Percentiles rank a stretch among this genome's conserved stretches.
Evolutionary conservation across 2,888 invertebrate genomes (phyloP).

Genomic region (Lasioglossum lativentre): DNA sequence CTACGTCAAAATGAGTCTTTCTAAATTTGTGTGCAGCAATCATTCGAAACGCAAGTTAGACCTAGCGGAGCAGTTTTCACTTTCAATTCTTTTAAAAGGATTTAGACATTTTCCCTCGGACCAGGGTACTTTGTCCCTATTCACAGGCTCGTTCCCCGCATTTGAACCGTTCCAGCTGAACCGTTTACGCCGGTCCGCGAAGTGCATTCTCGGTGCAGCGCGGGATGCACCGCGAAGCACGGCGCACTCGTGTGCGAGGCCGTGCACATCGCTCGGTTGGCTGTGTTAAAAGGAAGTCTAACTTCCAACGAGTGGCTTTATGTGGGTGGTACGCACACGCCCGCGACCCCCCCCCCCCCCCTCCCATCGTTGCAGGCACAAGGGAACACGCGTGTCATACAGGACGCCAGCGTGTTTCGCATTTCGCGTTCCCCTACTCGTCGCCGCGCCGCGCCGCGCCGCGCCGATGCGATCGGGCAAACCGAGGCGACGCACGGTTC

Average conservation of each 20-base stretch:
- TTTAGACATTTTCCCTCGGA: constrained; percentile 16
- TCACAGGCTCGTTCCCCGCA: constrained; percentile 21
- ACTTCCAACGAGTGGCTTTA: constrained; percentile 64
- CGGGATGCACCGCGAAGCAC: constrained; percentile 60
- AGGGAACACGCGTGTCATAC: constrained; percentile 52
- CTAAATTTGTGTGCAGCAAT: not conserved
- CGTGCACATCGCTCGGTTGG: constrained; percentile 55
- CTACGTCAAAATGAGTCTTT: not conserved
- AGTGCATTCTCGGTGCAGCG: constrained; percentile 60
- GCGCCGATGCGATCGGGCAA: constrained; percentile 27
- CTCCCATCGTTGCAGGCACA: constrained; percentile 16
- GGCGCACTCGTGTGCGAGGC: constrained; percentile 58
- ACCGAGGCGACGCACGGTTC: constrained; percentile 44
- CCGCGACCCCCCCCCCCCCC: not conserved
- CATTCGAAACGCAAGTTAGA: not conserved
- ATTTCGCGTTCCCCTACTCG: constrained; percentile 30
- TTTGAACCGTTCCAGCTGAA: constrained; percentile 44
- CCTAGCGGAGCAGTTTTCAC: not conserved
- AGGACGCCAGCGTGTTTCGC: constrained; percentile 54
- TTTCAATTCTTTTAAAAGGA: not conserved
- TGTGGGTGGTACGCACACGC: constrained; percentile 64
- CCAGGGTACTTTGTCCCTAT: not conserved
- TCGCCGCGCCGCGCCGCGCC: too few relatives aligned
- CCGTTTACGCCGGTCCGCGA: constrained; percentile 60
- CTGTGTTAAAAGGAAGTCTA: constrained; percentile 59